A percentile compares a stretch with the other conserved stretches of the same genome.
phyloP scores from a whole-genome alignment of 2,113 vertebrate genomes.

The Polypterus bichir region DNA sequence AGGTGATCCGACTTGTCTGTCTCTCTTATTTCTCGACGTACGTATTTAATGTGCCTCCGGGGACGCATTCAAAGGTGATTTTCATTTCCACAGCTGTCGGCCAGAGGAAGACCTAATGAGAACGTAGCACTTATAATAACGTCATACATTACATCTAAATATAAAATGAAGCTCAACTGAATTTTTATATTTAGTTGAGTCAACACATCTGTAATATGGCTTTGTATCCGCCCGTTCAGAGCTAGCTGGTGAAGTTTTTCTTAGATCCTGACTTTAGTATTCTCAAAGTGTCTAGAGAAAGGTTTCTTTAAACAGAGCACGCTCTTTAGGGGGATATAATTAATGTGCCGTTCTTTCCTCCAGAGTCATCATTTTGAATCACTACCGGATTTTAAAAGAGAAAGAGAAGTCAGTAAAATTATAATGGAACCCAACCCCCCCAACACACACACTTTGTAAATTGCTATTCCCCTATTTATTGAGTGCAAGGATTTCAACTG shows the following conservation, averaged over 20 bases:
- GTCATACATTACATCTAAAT: too few species aligned
- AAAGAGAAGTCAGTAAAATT: neutral
- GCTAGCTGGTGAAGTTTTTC: neutral
- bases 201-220: constrained; percentile 14
- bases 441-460: constrained; percentile 1
- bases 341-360: neutral
- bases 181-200: too few species aligned
- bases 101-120: too few species aligned
- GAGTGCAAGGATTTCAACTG: neutral
- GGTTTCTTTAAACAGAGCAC: neutral
- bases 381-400: neutral
- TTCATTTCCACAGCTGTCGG: too few species aligned
- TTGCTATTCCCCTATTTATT: neutral
- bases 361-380: constrained; percentile 4
- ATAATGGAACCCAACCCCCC: neutral
- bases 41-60: too few species aligned
- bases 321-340: constrained; percentile 2
- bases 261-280: constrained; percentile 12
- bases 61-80: too few species aligned
- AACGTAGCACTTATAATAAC: too few species aligned
- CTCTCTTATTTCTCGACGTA: too few species aligned
- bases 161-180: too few species aligned
- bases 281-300: neutral
- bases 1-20: too few species aligned
- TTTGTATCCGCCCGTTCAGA: constrained; percentile 9